Conservation (phyloP, 2,797 vertebrate species). For the Pseudomugil tenellus region DNA sequence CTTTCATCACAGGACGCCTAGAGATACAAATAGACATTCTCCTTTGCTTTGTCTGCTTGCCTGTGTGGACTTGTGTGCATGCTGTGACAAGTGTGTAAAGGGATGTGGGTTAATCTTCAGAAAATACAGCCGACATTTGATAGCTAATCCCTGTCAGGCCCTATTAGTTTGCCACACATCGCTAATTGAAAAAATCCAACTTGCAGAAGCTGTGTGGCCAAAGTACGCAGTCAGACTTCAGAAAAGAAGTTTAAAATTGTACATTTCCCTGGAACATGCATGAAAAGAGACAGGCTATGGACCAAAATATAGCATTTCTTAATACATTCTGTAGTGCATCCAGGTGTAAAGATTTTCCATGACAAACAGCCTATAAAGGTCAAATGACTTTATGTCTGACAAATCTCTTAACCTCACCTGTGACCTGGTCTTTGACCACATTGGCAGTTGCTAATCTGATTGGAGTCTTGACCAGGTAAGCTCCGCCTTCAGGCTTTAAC, state of each 20-base stretch:
- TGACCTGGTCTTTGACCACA: slow-evolving; percentile 45
- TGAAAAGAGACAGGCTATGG: background rate
- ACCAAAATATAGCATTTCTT: background rate
- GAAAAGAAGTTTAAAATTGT: slow-evolving; percentile 2
- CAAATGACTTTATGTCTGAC: slow-evolving; percentile 46
- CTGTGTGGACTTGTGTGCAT: slow-evolving; percentile 19
- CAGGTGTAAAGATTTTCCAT: slow-evolving; percentile 3
- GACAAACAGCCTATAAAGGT: slow-evolving; percentile 32
- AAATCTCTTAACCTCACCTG: slow-evolving; percentile 62
- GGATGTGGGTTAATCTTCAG: slow-evolving; percentile 72
- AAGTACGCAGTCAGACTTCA: slow-evolving; percentile 10
- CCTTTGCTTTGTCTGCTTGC: slow-evolving; percentile 7
- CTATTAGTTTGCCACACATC: slow-evolving; percentile 56
- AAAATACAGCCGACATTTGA: slow-evolving; percentile 64
- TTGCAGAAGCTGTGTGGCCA: slow-evolving; percentile 18
- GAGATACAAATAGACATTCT: slow-evolving; percentile 24
- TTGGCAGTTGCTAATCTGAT: slow-evolving; percentile 50
- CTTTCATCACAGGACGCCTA: slow-evolving; percentile 44
- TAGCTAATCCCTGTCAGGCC: slow-evolving; percentile 72
- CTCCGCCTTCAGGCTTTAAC: slow-evolving; percentile 66
- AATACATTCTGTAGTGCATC: background rate
- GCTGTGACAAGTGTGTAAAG: slow-evolving; percentile 50
- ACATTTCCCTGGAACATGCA: background rate
- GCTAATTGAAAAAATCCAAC: slow-evolving; percentile 65
- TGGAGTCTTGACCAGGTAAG: slow-evolving; percentile 57